Base-by-base conservation (phyloP, 2,888 invertebrate species). In the Gerris lacustris region DNA sequence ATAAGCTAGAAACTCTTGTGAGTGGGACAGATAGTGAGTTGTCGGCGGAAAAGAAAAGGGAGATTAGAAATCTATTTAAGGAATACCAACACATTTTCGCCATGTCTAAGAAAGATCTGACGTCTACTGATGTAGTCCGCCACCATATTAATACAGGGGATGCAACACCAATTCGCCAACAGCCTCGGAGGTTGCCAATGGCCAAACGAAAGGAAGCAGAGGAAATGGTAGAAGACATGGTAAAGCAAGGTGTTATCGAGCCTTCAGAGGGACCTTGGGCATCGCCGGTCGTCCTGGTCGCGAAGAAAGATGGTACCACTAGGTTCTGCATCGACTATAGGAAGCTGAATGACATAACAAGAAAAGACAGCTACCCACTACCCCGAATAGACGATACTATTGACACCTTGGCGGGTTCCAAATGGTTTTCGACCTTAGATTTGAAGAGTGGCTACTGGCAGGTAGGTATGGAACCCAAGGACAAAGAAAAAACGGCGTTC, bases 321-420 rank as follows among this genome's bases (percentile, higher is more conserved):
- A 18, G 69, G 63, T 69, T 69, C 18, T 69, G 66, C 45, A 66
- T 69, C 5, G 69, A 69, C 18, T 69, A 64, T 69, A 31, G 69
- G 5, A 69, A 69, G 64, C 9, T 69, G 66, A 69, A 69, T 64
- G 18, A 7, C 2, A 45, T 69, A 31, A 69, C 69, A 0, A 69
- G 64, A 18, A 69, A 69, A 17, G 69, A 69, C 63, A n/a, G 31
- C 6, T 69, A 69, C 43, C 18, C 69, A 63, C 63, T 69, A 6
- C 69, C 69, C 44, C 43, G 69, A 11, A 69, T 69, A 11, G 44
- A 69, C 15, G 63, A 63, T 9, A n/a, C 45, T 6, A 15, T 69
- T 6, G 69, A 69, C 64, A 64, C 64, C 18, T 44, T 69, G 44
- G 43, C 17, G 1, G 69, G 69, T 11, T 18, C 69, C 9, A 31